These are phyloP conservation scores for Marmota flaviventris DNA, from an alignment of 2,113 vertebrate species.

Conservation along the genomic window DNA sequence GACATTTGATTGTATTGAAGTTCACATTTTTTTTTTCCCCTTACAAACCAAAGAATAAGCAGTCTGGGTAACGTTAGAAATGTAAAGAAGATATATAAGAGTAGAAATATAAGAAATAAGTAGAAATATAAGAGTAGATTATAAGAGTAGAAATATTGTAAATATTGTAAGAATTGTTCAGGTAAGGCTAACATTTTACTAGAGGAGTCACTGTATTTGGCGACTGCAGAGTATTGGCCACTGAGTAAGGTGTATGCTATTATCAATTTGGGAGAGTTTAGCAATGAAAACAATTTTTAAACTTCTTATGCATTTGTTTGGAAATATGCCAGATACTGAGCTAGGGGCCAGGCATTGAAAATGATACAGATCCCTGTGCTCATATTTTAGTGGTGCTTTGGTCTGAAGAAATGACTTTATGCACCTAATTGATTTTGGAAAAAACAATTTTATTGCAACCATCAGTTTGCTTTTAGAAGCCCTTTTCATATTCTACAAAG, in stretches of 20 bases:
- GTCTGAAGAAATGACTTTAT: not conserved
- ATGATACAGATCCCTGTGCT: not conserved
- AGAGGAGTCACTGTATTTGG: not conserved
- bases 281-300: not conserved
- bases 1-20: slow-evolving; percentile 25
- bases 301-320: slow-evolving; percentile 7
- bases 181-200: not conserved
- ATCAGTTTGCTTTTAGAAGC: slow-evolving; percentile 13
- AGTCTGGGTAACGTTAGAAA: not conserved
- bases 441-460: not conserved
- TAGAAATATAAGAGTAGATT: too few relatives aligned
- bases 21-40: not conserved
- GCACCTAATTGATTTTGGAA: not conserved
- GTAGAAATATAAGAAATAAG: not conserved
- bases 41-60: not conserved
- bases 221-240: not conserved
- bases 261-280: not conserved
- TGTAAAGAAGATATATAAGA: slow-evolving; percentile 43
- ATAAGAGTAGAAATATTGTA: not conserved
- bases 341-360: not conserved
- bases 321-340: not conserved
- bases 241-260: not conserved
- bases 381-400: not conserved
- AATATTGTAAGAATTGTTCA: not conserved
- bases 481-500: not conserved